phyloP scores from a whole-genome alignment of 2,888 invertebrate genomes.

The Amphipoea lucens region DNA sequence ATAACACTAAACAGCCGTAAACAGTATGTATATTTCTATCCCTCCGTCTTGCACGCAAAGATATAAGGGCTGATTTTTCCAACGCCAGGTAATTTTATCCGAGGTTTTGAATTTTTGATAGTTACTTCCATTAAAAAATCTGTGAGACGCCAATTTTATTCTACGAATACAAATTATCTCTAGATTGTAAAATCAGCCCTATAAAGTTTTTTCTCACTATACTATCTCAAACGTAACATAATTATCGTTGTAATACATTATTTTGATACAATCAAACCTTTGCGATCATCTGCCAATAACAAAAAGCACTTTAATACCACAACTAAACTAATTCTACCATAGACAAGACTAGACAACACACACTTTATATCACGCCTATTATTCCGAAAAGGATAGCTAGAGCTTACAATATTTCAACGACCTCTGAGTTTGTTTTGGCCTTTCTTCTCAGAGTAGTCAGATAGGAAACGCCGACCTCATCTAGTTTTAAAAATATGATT shows the following conservation, averaged over 20 bases:
- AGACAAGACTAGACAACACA: not conserved
- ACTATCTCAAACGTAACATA: not conserved
- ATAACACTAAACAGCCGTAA: not conserved
- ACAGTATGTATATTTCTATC: not conserved
- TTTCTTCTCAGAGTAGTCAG: too few species aligned
- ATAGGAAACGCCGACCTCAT: too few species aligned
- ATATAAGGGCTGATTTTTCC: too few species aligned
- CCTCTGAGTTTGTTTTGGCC: too few species aligned
- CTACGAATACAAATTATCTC: too few species aligned
- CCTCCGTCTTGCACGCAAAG: not conserved
- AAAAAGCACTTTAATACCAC: not conserved
- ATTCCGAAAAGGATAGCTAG: not conserved
- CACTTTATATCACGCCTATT: not conserved
- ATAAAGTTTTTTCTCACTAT: not conserved
- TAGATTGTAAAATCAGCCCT: not conserved
- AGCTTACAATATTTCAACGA: not conserved
- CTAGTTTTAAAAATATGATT: too few species aligned
- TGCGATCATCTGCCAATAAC: not conserved
- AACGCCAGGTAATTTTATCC: too few species aligned
- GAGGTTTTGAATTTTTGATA: too few species aligned
- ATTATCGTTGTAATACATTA: not conserved
- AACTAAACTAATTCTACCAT: not conserved
- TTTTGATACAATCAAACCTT: not conserved
- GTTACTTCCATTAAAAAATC: too few species aligned
- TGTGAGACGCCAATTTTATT: too few species aligned